Evolutionary conservation across 1,140 invertebrate species (phyloP).

Genomic region (Ceratoteleas bidentatus): DNA sequence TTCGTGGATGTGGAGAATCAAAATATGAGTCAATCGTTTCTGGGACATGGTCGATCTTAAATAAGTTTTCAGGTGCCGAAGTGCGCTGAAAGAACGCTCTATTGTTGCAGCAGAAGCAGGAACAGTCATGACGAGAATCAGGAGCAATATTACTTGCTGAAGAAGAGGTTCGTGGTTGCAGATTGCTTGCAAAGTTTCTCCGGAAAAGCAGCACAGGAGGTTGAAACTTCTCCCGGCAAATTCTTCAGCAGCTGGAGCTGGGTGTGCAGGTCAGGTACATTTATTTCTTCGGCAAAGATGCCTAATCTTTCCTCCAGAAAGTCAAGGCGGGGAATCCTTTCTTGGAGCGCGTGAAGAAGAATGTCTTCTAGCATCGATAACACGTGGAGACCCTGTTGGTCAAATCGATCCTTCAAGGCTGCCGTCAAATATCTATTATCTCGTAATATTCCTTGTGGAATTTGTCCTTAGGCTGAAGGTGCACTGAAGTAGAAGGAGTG

Average conservation of each 20-base stretch:
- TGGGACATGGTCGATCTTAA: conserved; percentile 16
- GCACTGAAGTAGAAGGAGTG: neutral
- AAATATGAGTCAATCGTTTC: conserved; percentile 20
- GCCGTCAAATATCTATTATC: neutral
- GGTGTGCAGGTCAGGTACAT: neutral
- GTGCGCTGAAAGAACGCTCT: conserved; percentile 16
- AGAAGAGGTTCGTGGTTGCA: neutral
- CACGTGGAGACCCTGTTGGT: neutral
- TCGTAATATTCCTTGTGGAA: conserved; percentile 8
- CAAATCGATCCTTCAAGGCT: neutral
- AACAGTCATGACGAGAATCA: too few species aligned
- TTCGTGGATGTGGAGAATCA: neutral
- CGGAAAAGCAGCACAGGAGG: conserved; percentile 2
- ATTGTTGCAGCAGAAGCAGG: too few species aligned
- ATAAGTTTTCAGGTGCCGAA: conserved; percentile 22
- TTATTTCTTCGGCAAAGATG: conserved; percentile 1
- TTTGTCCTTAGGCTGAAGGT: conserved; percentile 4
- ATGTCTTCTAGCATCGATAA: neutral
- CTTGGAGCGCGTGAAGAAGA: neutral
- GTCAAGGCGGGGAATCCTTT: neutral
- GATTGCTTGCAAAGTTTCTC: conserved; percentile 8
- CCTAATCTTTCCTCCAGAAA: neutral
- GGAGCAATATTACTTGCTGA: too few species aligned
- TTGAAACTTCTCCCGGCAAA: neutral
- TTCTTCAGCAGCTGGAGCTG: conserved; percentile 13